Percentiles rank a stretch among this genome's conserved stretches.
phyloP scores from a whole-genome alignment of 2,797 vertebrate species.

The Pelodytes ibericus region DNA sequence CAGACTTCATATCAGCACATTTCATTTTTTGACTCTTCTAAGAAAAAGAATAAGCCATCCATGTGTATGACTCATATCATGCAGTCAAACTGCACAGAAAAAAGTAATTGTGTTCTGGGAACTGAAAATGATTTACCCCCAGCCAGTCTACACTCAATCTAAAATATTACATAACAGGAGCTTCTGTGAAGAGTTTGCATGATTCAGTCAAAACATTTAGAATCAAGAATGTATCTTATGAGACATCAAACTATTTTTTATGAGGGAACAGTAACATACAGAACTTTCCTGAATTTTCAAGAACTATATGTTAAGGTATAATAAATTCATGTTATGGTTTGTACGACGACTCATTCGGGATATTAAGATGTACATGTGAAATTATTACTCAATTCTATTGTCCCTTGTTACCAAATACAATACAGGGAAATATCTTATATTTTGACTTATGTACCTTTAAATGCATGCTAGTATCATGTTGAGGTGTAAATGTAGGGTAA shows the following conservation, averaged over 20 bases:
- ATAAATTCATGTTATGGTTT: not conserved
- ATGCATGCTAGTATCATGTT: too few relatives aligned
- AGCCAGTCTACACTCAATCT: not conserved
- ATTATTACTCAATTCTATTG: too few relatives aligned
- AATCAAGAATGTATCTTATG: not conserved
- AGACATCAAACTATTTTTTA: not conserved
- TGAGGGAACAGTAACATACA: not conserved
- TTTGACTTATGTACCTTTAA: too few relatives aligned
- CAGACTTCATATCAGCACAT: conserved; percentile 17
- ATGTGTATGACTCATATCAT: conserved; percentile 20
- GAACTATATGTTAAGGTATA: conserved; percentile 1
- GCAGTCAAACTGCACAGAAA: not conserved
- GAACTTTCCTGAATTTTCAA: not conserved
- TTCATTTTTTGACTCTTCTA: conserved; percentile 8
- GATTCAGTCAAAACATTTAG: not conserved
- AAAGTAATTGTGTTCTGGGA: not conserved
- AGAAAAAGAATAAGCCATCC: conserved; percentile 3
- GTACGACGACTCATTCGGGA: not conserved
- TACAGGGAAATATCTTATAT: too few relatives aligned
- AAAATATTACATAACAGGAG: conserved; percentile 10
- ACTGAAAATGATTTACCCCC: not conserved
- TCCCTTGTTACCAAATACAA: too few relatives aligned
- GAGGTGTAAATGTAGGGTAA: too few relatives aligned
- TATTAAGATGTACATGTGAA: not conserved
- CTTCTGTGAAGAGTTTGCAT: not conserved